Percentiles rank a stretch among this genome's conserved stretches.
Conservation (phyloP, 2,797 vertebrate genomes). For the Botia kubotai region DNA sequence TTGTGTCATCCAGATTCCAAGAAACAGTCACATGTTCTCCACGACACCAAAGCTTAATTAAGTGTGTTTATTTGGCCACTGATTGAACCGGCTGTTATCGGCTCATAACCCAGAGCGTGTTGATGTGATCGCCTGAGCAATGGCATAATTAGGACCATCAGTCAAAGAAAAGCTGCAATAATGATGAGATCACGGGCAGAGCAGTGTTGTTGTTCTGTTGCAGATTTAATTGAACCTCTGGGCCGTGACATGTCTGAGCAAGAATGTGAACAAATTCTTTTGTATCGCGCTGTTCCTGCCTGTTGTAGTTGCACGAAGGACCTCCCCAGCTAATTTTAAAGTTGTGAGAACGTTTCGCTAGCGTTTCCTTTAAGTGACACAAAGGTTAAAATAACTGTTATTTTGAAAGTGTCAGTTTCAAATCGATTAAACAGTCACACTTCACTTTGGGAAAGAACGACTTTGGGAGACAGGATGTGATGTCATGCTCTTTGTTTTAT, state of each 20-base stretch:
- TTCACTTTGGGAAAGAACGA: neutral
- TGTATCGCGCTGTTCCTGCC: neutral
- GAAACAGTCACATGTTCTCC: slow-evolving; percentile 12
- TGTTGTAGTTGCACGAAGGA: slow-evolving; percentile 15
- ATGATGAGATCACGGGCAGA: slow-evolving; percentile 38
- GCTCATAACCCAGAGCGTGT: neutral
- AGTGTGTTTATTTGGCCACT: neutral
- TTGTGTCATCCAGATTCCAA: slow-evolving; percentile 7
- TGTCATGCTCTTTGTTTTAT: neutral
- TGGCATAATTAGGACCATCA: slow-evolving; percentile 31
- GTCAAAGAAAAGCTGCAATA: slow-evolving; percentile 31
- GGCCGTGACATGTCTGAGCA: slow-evolving; percentile 57
- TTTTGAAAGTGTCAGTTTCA: neutral
- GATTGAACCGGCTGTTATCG: neutral
- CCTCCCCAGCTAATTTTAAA: too few relatives aligned
- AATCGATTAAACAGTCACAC: neutral
- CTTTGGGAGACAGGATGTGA: neutral
- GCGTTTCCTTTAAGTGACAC: too few relatives aligned
- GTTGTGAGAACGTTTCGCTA: too few relatives aligned
- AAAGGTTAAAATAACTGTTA: too few relatives aligned
- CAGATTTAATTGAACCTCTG: slow-evolving; percentile 54
- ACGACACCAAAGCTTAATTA: neutral
- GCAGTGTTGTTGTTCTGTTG: slow-evolving; percentile 37
- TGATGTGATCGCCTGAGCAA: slow-evolving; percentile 4
- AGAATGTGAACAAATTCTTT: slow-evolving; percentile 54